Conservation (phyloP, 2,888 invertebrate species). For the Papilio demoleus region DNA sequence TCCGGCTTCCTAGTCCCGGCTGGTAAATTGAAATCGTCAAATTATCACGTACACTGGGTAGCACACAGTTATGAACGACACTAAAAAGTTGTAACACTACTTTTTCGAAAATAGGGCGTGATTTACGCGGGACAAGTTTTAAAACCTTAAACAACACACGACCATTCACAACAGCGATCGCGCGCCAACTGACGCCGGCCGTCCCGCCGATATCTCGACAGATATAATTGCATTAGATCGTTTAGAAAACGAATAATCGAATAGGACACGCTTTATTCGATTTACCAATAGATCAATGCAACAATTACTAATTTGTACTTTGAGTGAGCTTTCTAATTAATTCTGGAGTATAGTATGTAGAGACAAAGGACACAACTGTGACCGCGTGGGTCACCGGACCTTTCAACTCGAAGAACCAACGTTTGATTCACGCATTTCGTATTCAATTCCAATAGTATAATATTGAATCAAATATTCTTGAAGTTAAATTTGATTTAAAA, state of each 20-base stretch:
- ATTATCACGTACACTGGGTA: conserved; percentile 48
- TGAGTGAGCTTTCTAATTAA: conserved; percentile 42
- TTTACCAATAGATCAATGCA: conserved; percentile 59
- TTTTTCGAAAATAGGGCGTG: conserved; percentile 46
- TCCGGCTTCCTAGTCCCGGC: conserved; percentile 45
- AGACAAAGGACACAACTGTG: neutral
- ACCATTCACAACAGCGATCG: conserved; percentile 56
- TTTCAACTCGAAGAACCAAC: neutral
- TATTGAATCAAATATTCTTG: neutral
- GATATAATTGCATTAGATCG: conserved; percentile 63
- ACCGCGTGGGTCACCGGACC: neutral
- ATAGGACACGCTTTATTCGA: conserved; percentile 63
- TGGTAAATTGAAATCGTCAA: conserved; percentile 41
- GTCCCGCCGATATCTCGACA: conserved; percentile 50
- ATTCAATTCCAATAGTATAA: neutral
- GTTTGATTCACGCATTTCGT: neutral
- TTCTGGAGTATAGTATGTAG: neutral
- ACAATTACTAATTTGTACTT: conserved; percentile 43
- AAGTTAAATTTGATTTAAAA: no score
- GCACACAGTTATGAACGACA: conserved; percentile 45
- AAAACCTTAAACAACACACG: conserved; percentile 47
- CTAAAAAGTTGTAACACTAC: conserved; percentile 48
- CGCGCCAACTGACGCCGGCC: conserved; percentile 59
- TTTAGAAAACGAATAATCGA: conserved; percentile 79
- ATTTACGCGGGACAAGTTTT: conserved; percentile 45